Evolutionary conservation across 2,113 vertebrate genomes (phyloP).

Genomic region (Nestor notabilis): DNA sequence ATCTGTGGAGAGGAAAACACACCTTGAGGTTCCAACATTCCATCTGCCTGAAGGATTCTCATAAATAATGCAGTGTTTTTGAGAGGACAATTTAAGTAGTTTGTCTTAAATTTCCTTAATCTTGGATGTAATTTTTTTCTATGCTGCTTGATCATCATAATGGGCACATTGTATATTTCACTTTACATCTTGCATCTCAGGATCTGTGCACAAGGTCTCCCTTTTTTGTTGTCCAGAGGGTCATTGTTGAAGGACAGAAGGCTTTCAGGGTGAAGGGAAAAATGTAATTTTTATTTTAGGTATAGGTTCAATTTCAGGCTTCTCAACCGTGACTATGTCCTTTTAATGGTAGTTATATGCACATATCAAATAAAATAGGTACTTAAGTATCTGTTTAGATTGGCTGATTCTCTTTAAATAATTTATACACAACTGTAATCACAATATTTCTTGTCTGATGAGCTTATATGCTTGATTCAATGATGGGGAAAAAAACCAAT

Average conservation of each 20-base stretch:
- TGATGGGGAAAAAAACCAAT: constrained; percentile 77
- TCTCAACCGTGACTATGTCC: constrained; percentile 40
- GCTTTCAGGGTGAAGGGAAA: not conserved
- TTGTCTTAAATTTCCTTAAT: constrained; percentile 7
- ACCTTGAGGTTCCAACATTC: constrained; percentile 31
- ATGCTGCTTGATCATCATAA: not conserved
- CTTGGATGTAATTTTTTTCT: not conserved
- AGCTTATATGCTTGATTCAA: constrained; percentile 72
- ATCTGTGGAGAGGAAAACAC: not conserved
- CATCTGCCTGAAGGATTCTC: not conserved
- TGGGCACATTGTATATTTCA: not conserved
- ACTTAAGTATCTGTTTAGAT: constrained; percentile 69
- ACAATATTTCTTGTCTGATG: constrained; percentile 77
- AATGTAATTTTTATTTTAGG: constrained; percentile 23
- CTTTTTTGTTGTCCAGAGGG: not conserved
- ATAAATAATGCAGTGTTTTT: constrained; percentile 29
- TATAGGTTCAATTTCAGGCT: constrained; percentile 59
- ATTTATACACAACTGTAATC: constrained; percentile 72
- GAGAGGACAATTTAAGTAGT: constrained; percentile 6
- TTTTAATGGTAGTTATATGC: constrained; percentile 63
- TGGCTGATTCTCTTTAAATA: constrained; percentile 68
- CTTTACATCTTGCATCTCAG: not conserved
- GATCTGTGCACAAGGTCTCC: not conserved
- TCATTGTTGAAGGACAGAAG: constrained; percentile 10
- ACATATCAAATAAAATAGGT: constrained; percentile 59